Conservation (phyloP, 2,888 invertebrate genomes). For the Dryobotodes eremita region DNA sequence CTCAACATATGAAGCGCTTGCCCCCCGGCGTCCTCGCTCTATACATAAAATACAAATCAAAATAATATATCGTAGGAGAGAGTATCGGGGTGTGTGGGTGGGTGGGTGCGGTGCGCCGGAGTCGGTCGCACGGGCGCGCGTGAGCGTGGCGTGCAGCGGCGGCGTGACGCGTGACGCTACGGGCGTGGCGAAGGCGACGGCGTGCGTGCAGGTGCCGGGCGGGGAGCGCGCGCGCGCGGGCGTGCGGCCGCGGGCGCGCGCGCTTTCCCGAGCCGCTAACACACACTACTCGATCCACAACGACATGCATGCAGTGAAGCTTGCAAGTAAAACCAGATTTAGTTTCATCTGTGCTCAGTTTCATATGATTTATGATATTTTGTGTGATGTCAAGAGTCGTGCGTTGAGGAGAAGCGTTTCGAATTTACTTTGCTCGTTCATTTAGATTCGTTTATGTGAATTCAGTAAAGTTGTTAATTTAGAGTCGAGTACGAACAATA, state of each 20-base stretch:
- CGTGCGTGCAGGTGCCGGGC: constrained; percentile 68
- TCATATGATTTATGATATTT: constrained; percentile 89
- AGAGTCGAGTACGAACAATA: constrained; percentile 87
- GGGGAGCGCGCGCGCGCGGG: constrained; percentile 62
- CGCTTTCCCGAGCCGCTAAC: constrained; percentile 76
- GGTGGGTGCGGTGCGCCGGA: constrained; percentile 82
- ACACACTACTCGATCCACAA: constrained; percentile 89
- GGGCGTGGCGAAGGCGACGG: constrained; percentile 72
- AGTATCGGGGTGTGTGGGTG: constrained; percentile 88
- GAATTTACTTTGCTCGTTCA: constrained; percentile 90
- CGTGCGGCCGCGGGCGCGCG: constrained; percentile 66
- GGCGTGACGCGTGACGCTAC: constrained; percentile 73
- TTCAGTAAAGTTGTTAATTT: constrained; percentile 86
- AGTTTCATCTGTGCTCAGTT: constrained; percentile 90
- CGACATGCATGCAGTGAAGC: constrained; percentile 90
- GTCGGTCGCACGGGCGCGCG: constrained; percentile 71
- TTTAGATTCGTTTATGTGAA: constrained; percentile 85
- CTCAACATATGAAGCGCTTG: constrained; percentile 97
- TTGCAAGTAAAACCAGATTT: constrained; percentile 90
- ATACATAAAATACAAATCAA: constrained; percentile 92
- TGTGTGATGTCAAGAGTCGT: constrained; percentile 91
- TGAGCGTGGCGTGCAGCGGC: constrained; percentile 73
- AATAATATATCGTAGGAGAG: constrained; percentile 90
- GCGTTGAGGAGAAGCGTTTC: constrained; percentile 91
- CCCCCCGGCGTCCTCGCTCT: constrained; percentile 98